A percentile compares a stretch with the other conserved stretches of the same genome.
These are phyloP conservation scores for Pholis gunnellus DNA, from an alignment of 2,113 vertebrate species.

Conservation along the genomic window DNA sequence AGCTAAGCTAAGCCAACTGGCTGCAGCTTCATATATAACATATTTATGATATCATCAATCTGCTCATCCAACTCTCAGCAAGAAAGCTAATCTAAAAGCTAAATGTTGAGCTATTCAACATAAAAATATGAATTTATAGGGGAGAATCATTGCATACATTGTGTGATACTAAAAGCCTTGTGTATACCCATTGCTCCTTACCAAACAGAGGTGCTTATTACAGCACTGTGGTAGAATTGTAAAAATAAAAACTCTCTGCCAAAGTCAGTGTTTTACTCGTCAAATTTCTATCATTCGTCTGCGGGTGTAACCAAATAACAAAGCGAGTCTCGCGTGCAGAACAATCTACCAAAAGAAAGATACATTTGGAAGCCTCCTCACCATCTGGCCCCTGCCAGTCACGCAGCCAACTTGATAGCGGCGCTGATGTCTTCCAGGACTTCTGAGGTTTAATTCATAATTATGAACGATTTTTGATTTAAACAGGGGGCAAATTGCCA, in stretches of 20 bases:
- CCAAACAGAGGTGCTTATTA: slow-evolving; percentile 45
- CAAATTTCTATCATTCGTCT: slow-evolving; percentile 58
- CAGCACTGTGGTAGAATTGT: neutral
- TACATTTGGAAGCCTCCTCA: slow-evolving; percentile 63
- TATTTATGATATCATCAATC: neutral
- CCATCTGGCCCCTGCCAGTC: slow-evolving; percentile 76
- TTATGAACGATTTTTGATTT: slow-evolving; percentile 74
- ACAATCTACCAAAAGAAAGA: slow-evolving; percentile 62
- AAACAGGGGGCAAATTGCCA: slow-evolving; percentile 56
- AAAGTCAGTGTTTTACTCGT: slow-evolving; percentile 45
- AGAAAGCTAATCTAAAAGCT: neutral
- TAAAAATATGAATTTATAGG: neutral
- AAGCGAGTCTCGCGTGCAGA: slow-evolving; percentile 54
- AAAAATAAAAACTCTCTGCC: slow-evolving; percentile 26
- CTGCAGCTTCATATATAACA: neutral
- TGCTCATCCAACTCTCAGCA: neutral
- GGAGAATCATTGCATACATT: neutral
- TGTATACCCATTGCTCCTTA: neutral
- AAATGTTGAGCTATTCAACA: neutral
- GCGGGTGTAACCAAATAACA: slow-evolving; percentile 52
- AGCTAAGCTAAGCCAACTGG: neutral
- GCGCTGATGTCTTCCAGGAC: slow-evolving; percentile 59
- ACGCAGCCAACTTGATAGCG: slow-evolving; percentile 71
- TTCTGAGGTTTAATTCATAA: slow-evolving; percentile 69
- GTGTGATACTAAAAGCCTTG: neutral